Conservation (phyloP, 2,113 vertebrate species). For the Anoura caudifer region DNA sequence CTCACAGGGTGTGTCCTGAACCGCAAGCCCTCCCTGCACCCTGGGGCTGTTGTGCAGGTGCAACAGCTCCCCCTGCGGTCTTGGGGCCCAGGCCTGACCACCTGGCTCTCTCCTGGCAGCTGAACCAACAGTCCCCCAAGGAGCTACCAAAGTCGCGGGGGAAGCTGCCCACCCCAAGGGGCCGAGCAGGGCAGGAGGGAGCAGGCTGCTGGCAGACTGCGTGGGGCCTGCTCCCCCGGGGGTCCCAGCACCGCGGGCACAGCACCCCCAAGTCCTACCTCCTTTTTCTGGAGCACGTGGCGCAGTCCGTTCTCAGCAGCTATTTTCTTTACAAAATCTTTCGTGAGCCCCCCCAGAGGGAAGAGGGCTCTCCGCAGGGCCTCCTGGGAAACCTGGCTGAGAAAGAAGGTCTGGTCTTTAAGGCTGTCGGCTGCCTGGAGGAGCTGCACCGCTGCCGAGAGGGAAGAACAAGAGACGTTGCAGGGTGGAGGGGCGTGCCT, state of each 20-base stretch:
- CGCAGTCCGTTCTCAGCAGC: conserved; percentile 91
- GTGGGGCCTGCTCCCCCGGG: no score
- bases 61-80: neutral
- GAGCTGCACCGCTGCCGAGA: conserved; percentile 87
- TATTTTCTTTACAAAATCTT: conserved; percentile 93
- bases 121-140: neutral
- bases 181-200: fast-evolving
- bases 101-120: neutral
- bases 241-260: fast-evolving
- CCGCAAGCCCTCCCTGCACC: fast-evolving
- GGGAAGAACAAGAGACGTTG: conserved; percentile 47
- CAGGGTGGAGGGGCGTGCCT: neutral
- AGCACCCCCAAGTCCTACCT: conserved; percentile 78
- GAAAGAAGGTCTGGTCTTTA: conserved; percentile 99
- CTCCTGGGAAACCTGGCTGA: conserved; percentile 95
- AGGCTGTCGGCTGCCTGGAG: conserved; percentile 88
- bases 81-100: neutral
- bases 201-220: fast-evolving
- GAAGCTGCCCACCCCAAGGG: neutral
- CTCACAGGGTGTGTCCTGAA: neutral
- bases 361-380: conserved; percentile 92
- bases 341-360: conserved; percentile 94
- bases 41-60: neutral
- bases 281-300: conserved; percentile 94
- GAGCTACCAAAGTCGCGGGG: neutral